Percentiles rank a stretch among this genome's conserved stretches.
Conservation (phyloP, 1,140 invertebrate species). For the Nephotettix cincticeps region DNA sequence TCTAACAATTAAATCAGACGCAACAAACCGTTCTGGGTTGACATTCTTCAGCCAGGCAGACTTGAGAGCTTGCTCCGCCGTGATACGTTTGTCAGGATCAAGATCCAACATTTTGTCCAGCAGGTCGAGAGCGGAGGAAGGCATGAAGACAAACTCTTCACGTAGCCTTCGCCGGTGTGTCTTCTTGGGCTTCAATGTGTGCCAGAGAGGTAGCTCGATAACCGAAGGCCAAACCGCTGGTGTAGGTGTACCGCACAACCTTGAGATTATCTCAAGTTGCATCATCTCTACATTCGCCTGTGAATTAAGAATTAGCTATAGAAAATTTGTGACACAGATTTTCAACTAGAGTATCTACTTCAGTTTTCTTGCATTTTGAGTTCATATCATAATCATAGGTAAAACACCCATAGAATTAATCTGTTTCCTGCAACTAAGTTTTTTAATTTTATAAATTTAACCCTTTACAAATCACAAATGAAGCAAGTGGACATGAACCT, state of each 20-base stretch:
- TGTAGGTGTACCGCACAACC: slow-evolving; percentile 92
- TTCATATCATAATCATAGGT: too few species aligned
- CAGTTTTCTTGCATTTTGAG: too few species aligned
- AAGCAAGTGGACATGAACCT: too few species aligned
- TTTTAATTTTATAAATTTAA: too few species aligned
- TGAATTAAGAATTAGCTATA: not conserved
- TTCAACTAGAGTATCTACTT: too few species aligned
- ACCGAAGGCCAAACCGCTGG: slow-evolving; percentile 98
- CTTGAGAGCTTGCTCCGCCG: slow-evolving; percentile 91
- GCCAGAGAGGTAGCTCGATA: slow-evolving; percentile 90
- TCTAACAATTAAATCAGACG: too few species aligned
- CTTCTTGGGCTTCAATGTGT: slow-evolving; percentile 90
- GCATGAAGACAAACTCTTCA: slow-evolving; percentile 94
- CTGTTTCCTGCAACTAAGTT: too few species aligned
- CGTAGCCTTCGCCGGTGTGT: slow-evolving; percentile 82
- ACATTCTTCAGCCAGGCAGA: slow-evolving; percentile 93
- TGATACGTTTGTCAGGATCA: slow-evolving; percentile 91
- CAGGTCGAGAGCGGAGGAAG: slow-evolving; percentile 83
- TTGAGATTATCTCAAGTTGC: slow-evolving; percentile 93
- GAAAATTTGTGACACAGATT: not conserved
- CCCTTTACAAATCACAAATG: too few species aligned
- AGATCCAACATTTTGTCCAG: slow-evolving; percentile 96
- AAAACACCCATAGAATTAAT: too few species aligned
- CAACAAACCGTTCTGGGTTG: slow-evolving; percentile 87
- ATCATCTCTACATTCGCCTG: slow-evolving; percentile 90